Evolutionary conservation across 1,140 invertebrate genomes (phyloP).

Genomic region (Drosophila mojavensis): DNA sequence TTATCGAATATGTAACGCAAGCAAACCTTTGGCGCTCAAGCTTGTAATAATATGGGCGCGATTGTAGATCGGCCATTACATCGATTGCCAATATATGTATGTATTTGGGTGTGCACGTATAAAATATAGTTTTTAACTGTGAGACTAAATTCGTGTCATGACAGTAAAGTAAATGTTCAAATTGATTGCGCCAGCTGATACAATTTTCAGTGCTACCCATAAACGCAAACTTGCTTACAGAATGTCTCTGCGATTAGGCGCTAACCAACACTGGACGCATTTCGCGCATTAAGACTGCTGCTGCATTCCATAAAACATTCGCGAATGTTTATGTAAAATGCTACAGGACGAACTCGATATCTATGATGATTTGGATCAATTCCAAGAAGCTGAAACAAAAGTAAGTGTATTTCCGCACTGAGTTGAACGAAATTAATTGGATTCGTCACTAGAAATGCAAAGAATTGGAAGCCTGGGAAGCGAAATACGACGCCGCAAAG

Average conservation of each 20-base stretch:
- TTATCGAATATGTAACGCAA: slow-evolving; percentile 9
- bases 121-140: background rate
- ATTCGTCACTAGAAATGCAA: slow-evolving; percentile 65
- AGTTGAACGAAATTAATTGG: background rate
- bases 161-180: background rate
- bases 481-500: slow-evolving; percentile 47
- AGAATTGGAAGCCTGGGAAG: slow-evolving; percentile 60
- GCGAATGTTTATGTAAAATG: slow-evolving; percentile 28
- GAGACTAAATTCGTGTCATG: background rate
- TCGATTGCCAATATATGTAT: background rate
- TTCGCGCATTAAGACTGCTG: slow-evolving; percentile 41
- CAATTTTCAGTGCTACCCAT: slow-evolving; percentile 32
- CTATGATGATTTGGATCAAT: slow-evolving; percentile 77
- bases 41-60: slow-evolving; percentile 7
- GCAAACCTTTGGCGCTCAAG: slow-evolving; percentile 18
- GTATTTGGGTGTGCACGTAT: background rate
- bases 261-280: slow-evolving; percentile 22
- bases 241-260: background rate
- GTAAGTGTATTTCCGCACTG: slow-evolving; percentile 25
- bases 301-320: slow-evolving; percentile 8
- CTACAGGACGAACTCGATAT: slow-evolving; percentile 69
- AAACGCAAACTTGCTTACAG: slow-evolving; percentile 14
- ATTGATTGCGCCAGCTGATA: background rate
- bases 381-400: slow-evolving; percentile 66
- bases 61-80: slow-evolving; percentile 1